A percentile compares a stretch with the other conserved stretches of the same genome.
Evolutionary conservation across 1,140 invertebrate genomes (phyloP).

Genomic region (Rhopalosiphum maidis): DNA sequence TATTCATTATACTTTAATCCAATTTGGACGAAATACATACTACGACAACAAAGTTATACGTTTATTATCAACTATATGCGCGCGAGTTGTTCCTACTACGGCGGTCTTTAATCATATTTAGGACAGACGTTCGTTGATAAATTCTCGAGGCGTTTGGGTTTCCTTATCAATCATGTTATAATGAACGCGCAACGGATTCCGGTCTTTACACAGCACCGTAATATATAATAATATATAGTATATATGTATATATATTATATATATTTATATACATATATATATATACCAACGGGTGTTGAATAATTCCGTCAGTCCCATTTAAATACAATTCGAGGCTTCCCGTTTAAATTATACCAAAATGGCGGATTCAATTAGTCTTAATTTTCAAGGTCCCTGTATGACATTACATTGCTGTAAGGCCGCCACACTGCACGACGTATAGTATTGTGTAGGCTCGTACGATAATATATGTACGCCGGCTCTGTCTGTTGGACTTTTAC

Average conservation of each 20-base stretch:
- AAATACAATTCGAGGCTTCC: constrained; percentile 57
- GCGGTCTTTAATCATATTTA: constrained; percentile 7
- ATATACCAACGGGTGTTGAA: background rate
- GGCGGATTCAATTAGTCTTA: constrained; percentile 52
- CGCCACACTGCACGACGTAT: background rate
- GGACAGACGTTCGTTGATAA: background rate
- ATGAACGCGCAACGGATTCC: background rate
- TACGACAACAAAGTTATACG: background rate
- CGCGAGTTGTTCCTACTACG: background rate
- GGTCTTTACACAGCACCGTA: background rate
- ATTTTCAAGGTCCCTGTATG: constrained; percentile 42
- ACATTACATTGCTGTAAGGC: background rate
- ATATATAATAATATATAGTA: background rate
- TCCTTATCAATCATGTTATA: constrained; percentile 28
- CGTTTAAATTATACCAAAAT: constrained; percentile 56
- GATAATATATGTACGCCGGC: background rate
- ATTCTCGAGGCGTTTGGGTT: constrained; percentile 26
- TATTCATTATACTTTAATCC: background rate
- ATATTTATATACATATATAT: background rate
- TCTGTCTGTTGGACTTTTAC: background rate
- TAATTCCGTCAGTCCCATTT: constrained; percentile 41
- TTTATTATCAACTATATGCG: background rate
- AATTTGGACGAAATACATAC: background rate
- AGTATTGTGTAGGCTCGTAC: constrained; percentile 27
- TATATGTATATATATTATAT: background rate